A percentile compares a stretch with the other conserved stretches of the same genome.
phyloP scores from a whole-genome alignment of 1,140 invertebrate species.

The Brachionus koreanus region DNA sequence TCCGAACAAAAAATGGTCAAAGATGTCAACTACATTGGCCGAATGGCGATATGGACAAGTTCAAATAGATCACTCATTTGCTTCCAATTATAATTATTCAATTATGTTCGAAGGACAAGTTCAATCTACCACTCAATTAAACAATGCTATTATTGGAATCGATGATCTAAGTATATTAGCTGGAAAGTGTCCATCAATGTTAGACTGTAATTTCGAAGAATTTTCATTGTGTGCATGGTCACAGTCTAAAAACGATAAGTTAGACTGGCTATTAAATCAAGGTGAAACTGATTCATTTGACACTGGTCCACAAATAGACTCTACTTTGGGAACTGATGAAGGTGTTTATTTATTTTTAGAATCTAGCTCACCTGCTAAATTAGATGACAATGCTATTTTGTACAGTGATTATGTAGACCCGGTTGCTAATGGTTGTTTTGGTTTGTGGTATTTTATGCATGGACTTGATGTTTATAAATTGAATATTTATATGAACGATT shows the following conservation, averaged over 20 bases:
- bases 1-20: neutral
- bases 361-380: slow-evolving; percentile 63
- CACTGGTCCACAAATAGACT: slow-evolving; percentile 49
- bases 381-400: slow-evolving; percentile 70
- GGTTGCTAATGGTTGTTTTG: slow-evolving; percentile 2
- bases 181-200: neutral
- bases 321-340: slow-evolving; percentile 49
- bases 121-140: slow-evolving; percentile 46
- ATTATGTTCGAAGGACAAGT: slow-evolving; percentile 14
- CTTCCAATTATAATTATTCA: neutral
- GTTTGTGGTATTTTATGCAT: slow-evolving; percentile 43
- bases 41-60: slow-evolving; percentile 14
- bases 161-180: slow-evolving; percentile 18
- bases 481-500: slow-evolving; percentile 20
- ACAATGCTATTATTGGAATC: neutral
- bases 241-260: slow-evolving; percentile 47
- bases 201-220: slow-evolving; percentile 48
- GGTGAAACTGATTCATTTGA: slow-evolving; percentile 46
- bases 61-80: neutral
- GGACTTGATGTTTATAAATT: slow-evolving; percentile 27
- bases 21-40: neutral
- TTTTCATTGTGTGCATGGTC: slow-evolving; percentile 48
- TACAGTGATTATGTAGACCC: slow-evolving; percentile 55
- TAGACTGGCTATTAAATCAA: slow-evolving; percentile 46
- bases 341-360: slow-evolving; percentile 76